Evolutionary conservation across 2,113 vertebrate species (phyloP), one percentile per base, ranked within the genome.

Genomic region (Anhinga rufa): DNA sequence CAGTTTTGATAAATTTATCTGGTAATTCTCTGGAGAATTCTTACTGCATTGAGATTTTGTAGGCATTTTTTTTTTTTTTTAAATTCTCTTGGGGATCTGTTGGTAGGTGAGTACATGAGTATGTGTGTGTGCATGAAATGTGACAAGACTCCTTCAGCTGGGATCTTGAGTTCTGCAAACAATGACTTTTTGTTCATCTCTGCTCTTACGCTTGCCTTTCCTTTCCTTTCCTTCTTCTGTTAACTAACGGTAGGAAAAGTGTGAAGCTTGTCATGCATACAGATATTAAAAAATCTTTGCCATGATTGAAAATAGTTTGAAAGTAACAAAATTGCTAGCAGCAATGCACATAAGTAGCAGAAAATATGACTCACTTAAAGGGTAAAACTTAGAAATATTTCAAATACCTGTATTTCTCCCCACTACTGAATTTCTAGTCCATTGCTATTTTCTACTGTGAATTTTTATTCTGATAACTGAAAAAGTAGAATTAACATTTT

Each of bases 331-430:
- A 94, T 61, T 87, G 74, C 66, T 82, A 76, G 58, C n/a, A 91
- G 60, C 17, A 46, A 74, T 60, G 38, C 20, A 84, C 38, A 62
- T 72, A 78, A 82, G 57, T 86, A 94, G 60, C 28, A 85, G 44
- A 95, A 96, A 92, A 88, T 82, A 55, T 91, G n/a, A 87, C 52
- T 94, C 48, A 58, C 34, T 60, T 81, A 58, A 86, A 83, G 17
- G 14, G 51, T 64, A 71, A 91, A 83, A 91, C 46, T 64, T 70
- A 49, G 54, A 95, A 71, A 76, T 68, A 81, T 24, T 84, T 20
- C 42, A 87, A 87, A 82, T 51, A n/a, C n/a, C 40, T 48, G 9
- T 36, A 70, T 77, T 91, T 74, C 22, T 75, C 14, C 29, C 69
- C 80, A 16, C 12, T 78, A 62, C 10, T 78, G 54, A 79, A 72